Evolutionary conservation across 2,113 vertebrate genomes (phyloP).

Genomic region (Gobio gobio): DNA sequence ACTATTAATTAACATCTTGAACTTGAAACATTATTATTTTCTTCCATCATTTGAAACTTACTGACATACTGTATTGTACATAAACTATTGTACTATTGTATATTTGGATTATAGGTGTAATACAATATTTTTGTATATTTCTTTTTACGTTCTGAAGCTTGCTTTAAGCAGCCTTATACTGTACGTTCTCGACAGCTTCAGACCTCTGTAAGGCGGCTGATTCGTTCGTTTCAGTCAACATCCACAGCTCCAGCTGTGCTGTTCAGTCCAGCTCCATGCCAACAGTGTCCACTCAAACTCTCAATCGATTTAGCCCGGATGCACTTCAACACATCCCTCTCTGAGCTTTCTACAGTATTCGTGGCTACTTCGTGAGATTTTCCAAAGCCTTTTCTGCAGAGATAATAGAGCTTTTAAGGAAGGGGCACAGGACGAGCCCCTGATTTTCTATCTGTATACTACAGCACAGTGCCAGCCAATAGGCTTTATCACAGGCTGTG

Average conservation of each 20-base stretch:
- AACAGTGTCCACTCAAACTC: slow-evolving; percentile 28
- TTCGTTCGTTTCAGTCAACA: slow-evolving; percentile 27
- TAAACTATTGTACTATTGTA: not conserved
- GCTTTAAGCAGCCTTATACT: not conserved
- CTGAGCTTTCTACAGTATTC: not conserved
- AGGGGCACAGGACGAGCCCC: slow-evolving; percentile 40
- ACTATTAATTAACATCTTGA: not conserved
- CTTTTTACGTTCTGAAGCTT: not conserved
- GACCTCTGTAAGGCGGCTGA: not conserved
- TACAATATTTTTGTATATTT: not conserved
- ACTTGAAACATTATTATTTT: not conserved
- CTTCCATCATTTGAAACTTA: not conserved
- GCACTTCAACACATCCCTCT: slow-evolving; percentile 18
- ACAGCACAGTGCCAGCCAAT: slow-evolving; percentile 50
- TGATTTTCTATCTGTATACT: slow-evolving; percentile 49
- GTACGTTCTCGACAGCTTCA: not conserved
- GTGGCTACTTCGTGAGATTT: slow-evolving; percentile 40
- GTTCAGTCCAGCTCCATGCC: slow-evolving; percentile 26
- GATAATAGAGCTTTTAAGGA: slow-evolving; percentile 60
- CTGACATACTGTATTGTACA: not conserved
- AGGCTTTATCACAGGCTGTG: slow-evolving; percentile 41
- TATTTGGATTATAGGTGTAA: not conserved
- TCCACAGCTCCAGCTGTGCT: slow-evolving; percentile 34
- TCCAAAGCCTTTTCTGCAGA: slow-evolving; percentile 26
- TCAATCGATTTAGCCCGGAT: slow-evolving; percentile 21